Base-by-base conservation (phyloP, 2,888 invertebrate genomes). In the Leptinotarsa juncta region DNA sequence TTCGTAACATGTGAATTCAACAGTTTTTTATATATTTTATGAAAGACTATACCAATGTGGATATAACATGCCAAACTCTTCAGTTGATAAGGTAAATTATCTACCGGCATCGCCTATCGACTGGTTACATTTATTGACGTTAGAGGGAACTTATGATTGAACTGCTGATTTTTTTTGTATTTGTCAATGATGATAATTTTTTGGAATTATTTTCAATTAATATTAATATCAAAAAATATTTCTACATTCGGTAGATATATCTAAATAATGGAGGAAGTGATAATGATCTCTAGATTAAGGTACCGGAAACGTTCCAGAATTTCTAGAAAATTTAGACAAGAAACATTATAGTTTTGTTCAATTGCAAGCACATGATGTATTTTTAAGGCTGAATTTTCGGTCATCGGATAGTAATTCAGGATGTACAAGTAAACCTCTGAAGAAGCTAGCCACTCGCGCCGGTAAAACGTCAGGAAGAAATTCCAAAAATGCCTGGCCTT, bases 81-180 rank as follows among this genome's bases (percentile, higher is more conserved):
- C 51, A 48, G 50, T n/a, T 67, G 75, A 75, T 65, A 68, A 72
- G 75, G 75, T 75, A 69, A 62, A 20, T 72, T 50, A 53, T 15
- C 10, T 23, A 50, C 67, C 70, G 70, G 18, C 20, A 49, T 66
- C 23, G 49, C 20, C 23, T 20, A 23, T 23, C 57, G 57, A 4
- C 57, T 23, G 57, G 16, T 20, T 57, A 23, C 4, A 23, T 57
- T 23, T 57, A 57, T 23, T 3, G 12, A 5, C 20, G 57, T 57
- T 57, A 23, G 14, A 57, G 15, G 18, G 53, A 18, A 53, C 10
- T 53, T 3, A 7, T 23, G 15, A 57, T 57, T 57, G 4, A 7
- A 32, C 32, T 10, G 7, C 2, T 32, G 2, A 32, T 4, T 1
- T 10, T 2, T 42, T 42, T 42, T 42, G 3, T 42, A 10, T 42